These are phyloP conservation scores for Xestia c-nigrum DNA, from an alignment of 2,888 invertebrate genomes.

Conservation along the genomic window DNA sequence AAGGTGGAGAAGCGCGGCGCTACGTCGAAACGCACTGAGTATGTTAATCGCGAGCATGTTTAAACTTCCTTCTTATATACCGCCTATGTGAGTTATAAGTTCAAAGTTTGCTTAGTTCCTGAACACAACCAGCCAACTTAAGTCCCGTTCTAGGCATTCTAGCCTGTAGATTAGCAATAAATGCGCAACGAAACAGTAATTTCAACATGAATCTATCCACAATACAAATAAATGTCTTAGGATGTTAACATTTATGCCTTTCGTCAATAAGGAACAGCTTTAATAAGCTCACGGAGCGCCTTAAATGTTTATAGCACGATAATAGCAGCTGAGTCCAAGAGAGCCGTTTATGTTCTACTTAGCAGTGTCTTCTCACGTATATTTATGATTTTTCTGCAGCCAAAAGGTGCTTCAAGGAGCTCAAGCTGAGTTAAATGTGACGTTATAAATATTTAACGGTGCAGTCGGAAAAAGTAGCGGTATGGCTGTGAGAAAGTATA, in stretches of 20 bases:
- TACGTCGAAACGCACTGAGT: constrained; percentile 66
- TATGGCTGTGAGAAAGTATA: constrained; percentile 28
- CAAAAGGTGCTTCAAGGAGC: constrained; percentile 35
- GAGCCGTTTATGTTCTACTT: constrained; percentile 55
- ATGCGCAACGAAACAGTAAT: constrained; percentile 9
- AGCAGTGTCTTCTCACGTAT: constrained; percentile 45
- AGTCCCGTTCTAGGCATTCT: not conserved
- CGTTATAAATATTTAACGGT: constrained; percentile 44
- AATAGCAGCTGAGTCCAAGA: constrained; percentile 48
- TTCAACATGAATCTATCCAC: not conserved
- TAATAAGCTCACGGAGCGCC: constrained; percentile 22
- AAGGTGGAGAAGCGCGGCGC: constrained; percentile 71
- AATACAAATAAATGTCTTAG: constrained; percentile 25
- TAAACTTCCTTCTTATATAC: constrained; percentile 62
- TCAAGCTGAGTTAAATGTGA: constrained; percentile 31
- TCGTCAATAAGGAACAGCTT: constrained; percentile 23
- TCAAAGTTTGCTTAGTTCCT: constrained; percentile 41
- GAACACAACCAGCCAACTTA: constrained; percentile 9
- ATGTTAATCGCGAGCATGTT: constrained; percentile 72
- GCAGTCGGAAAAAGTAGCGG: constrained; percentile 37
- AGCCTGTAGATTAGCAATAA: not conserved
- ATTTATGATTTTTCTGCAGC: constrained; percentile 54
- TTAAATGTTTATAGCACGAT: constrained; percentile 47
- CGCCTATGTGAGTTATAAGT: constrained; percentile 48
- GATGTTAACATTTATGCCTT: constrained; percentile 20